These are phyloP conservation scores for Pocillopora damicornis DNA, from an alignment of 64 coral and sea anemone species.

Conservation along the genomic window DNA sequence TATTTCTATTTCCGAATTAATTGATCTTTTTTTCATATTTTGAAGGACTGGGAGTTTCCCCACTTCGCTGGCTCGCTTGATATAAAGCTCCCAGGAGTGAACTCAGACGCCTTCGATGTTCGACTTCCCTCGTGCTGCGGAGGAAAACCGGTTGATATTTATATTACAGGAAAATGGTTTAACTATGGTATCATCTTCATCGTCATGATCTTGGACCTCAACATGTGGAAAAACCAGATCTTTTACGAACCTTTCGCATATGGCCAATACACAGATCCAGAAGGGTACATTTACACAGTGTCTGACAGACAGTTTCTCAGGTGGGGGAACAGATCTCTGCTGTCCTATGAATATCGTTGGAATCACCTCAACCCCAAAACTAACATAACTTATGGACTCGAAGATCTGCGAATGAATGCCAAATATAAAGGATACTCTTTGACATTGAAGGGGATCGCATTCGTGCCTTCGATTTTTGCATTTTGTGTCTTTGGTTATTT, in stretches of 20 bases:
- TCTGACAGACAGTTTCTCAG: constrained; percentile 77
- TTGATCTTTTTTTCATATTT: background rate
- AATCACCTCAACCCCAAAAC: constrained; percentile 76
- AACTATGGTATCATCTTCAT: constrained; percentile 90
- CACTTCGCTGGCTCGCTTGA: constrained; percentile 74
- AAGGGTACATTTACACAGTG: constrained; percentile 77
- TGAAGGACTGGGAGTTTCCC: constrained; percentile 87
- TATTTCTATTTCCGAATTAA: too few species aligned
- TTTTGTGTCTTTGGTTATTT: constrained; percentile 87
- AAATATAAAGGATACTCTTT: constrained; percentile 82
- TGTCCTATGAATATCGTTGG: constrained; percentile 79
- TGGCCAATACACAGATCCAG: constrained; percentile 75
- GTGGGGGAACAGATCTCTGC: constrained; percentile 53
- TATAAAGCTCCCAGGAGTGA: constrained; percentile 69
- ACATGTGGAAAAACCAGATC: constrained; percentile 98
- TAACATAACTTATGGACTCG: constrained; percentile 66
- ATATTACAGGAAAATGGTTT: constrained; percentile 91
- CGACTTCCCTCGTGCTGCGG: constrained; percentile 54
- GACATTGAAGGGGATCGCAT: constrained; percentile 78
- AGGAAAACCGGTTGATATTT: constrained; percentile 54
- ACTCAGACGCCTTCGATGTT: constrained; percentile 66
- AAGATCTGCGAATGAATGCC: constrained; percentile 70
- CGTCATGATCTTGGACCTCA: constrained; percentile 87
- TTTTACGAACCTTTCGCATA: constrained; percentile 76
- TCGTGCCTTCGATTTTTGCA: constrained; percentile 63